A percentile compares a stretch with the other conserved stretches of the same genome.
phyloP scores from a whole-genome alignment of 2,797 vertebrate genomes.

The Hyperoplus lanceolatus region DNA sequence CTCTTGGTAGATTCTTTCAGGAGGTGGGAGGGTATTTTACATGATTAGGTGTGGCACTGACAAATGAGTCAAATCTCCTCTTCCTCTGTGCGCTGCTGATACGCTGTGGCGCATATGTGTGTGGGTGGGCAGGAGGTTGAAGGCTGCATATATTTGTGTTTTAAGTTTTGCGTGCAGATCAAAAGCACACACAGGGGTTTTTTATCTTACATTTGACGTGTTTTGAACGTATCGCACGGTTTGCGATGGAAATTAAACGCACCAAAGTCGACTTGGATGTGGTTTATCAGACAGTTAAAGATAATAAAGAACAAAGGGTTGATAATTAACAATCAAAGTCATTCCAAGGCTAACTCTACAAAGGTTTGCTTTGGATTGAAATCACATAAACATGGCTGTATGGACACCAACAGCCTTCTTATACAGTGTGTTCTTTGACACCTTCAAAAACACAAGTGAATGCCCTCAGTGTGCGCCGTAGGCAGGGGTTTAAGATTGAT shows the following conservation, averaged over 20 bases:
- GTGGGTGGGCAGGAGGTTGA: slow-evolving; percentile 57
- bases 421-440: slow-evolving; percentile 18
- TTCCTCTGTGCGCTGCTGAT: slow-evolving; percentile 25
- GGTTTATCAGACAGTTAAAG: neutral
- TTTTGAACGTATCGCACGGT: slow-evolving; percentile 16
- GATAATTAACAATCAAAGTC: neutral
- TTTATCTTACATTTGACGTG: slow-evolving; percentile 17
- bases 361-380: neutral
- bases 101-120: slow-evolving; percentile 12
- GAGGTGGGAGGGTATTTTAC: slow-evolving; percentile 26
- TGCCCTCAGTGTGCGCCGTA: slow-evolving; percentile 11
- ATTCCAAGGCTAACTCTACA: neutral
- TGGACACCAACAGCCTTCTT: neutral
- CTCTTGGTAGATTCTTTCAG: slow-evolving; percentile 20
- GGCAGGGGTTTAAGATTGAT: slow-evolving; percentile 25
- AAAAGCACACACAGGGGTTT: slow-evolving; percentile 1
- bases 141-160: slow-evolving; percentile 46
- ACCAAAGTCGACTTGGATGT: slow-evolving; percentile 11
- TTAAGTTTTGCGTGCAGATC: slow-evolving; percentile 37
- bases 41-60: slow-evolving; percentile 52
- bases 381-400: neutral
- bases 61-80: slow-evolving; percentile 14
- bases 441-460: slow-evolving; percentile 2
- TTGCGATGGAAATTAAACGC: neutral
- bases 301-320: slow-evolving; percentile 8